These are phyloP conservation scores for Silurus glanis DNA, from an alignment of 2,113 vertebrate genomes.

Conservation along the genomic window DNA sequence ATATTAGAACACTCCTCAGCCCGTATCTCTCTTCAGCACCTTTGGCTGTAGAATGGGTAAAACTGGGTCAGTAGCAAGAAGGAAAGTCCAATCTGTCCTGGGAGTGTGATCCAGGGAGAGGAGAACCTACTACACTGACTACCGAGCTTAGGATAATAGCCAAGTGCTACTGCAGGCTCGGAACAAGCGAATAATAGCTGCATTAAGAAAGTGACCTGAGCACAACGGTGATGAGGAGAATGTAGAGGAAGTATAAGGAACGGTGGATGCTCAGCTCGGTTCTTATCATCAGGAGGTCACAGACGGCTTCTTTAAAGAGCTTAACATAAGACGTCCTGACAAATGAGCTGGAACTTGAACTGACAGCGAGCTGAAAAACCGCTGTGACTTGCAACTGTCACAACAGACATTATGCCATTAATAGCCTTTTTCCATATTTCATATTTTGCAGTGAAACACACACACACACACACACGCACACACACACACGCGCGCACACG, in stretches of 20 bases:
- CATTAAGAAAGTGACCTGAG: constrained; percentile 43
- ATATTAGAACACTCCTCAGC: constrained; percentile 5
- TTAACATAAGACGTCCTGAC: constrained; percentile 47
- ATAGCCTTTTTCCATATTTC: constrained; percentile 60
- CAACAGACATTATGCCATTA: constrained; percentile 67
- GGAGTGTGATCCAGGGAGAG: constrained; percentile 12
- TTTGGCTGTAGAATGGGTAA: constrained; percentile 20
- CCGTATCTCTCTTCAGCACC: constrained; percentile 47
- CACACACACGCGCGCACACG: background rate
- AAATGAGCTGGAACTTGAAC: constrained; percentile 44
- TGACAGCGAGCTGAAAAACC: constrained; percentile 29
- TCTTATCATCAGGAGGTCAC: constrained; percentile 49
- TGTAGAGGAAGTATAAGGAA: constrained; percentile 18
- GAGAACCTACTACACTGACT: constrained; percentile 29
- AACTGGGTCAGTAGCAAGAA: constrained; percentile 25
- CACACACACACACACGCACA: constrained; percentile 21
- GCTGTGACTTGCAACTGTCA: constrained; percentile 56
- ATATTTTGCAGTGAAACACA: constrained; percentile 33
- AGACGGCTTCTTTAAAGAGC: constrained; percentile 51
- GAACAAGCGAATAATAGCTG: constrained; percentile 41
- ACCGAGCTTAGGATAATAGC: constrained; percentile 19
- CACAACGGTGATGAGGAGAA: constrained; percentile 30
- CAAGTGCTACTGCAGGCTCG: constrained; percentile 15
- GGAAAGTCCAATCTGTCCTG: constrained; percentile 26
- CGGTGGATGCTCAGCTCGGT: constrained; percentile 46